Conservation (phyloP, 2,797 vertebrate genomes). For the Girardinus metallicus region DNA sequence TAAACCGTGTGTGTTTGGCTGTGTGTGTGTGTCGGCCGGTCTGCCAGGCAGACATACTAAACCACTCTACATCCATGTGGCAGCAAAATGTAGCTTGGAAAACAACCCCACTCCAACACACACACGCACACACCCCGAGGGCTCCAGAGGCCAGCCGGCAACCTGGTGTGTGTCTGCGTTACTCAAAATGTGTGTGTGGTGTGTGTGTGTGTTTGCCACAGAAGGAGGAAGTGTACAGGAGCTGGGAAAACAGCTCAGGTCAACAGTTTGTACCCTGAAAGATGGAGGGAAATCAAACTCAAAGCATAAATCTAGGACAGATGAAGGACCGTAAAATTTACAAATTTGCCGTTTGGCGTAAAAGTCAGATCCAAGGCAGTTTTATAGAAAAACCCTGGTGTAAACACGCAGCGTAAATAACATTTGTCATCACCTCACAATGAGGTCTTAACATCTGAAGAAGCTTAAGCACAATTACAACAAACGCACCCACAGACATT, state of each 20-base stretch:
- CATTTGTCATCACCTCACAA: constrained; percentile 44
- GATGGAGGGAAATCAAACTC: constrained; percentile 20
- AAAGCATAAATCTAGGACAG: not conserved
- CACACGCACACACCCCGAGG: constrained; percentile 47
- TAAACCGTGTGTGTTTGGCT: constrained; percentile 40
- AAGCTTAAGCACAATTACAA: constrained; percentile 42
- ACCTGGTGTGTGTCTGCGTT: constrained; percentile 57
- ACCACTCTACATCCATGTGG: constrained; percentile 79
- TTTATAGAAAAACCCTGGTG: constrained; percentile 3
- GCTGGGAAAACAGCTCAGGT: constrained; percentile 73
- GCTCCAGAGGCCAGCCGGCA: constrained; percentile 65
- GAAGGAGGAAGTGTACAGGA: constrained; percentile 74
- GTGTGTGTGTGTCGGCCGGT: constrained; percentile 44
- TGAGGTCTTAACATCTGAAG: constrained; percentile 55
- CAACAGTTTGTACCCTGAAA: constrained; percentile 61
- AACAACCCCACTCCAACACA: constrained; percentile 61
- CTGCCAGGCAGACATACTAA: constrained; percentile 79
- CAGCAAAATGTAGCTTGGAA: constrained; percentile 77
- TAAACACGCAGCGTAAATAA: constrained; percentile 21
- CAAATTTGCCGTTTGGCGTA: not conserved
- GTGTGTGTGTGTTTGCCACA: constrained; percentile 40
- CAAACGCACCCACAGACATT: constrained; percentile 23
- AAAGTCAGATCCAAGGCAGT: not conserved
- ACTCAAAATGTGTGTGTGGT: constrained; percentile 4
- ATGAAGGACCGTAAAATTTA: not conserved